Evolutionary conservation across 2,797 vertebrate genomes (phyloP).

Genomic region (Mycteria americana): DNA sequence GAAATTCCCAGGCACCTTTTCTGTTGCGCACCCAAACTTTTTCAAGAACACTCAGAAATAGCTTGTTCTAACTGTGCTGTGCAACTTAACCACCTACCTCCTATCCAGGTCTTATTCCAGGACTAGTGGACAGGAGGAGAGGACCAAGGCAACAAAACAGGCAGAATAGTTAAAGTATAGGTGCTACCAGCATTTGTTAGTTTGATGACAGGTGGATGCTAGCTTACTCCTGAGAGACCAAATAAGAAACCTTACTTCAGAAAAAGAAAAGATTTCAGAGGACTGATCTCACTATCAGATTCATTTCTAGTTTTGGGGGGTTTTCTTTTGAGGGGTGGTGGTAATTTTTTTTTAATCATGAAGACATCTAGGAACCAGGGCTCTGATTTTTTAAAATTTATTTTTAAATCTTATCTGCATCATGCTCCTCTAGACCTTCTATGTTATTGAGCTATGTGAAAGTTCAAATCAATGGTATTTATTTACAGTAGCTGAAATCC

Average conservation of each 20-base stretch:
- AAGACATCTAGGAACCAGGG: not conserved
- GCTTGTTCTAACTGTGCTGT: not conserved
- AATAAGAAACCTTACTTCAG: not conserved
- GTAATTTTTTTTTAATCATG: not conserved
- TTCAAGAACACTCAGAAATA: not conserved
- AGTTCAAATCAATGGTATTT: not conserved
- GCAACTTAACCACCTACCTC: not conserved
- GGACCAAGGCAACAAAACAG: not conserved
- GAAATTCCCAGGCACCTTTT: not conserved
- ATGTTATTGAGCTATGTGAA: not conserved
- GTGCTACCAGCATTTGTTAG: not conserved
- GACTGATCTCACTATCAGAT: not conserved
- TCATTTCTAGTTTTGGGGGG: not conserved
- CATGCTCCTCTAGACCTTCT: not conserved
- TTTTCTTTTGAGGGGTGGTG: not conserved
- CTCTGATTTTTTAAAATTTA: not conserved
- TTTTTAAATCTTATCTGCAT: not conserved
- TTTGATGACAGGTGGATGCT: not conserved
- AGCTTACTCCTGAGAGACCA: not conserved
- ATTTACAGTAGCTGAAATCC: not conserved
- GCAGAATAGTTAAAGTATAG: not conserved
- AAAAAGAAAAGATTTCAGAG: not conserved
- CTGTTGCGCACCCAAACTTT: not conserved
- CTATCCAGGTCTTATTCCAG: not conserved
- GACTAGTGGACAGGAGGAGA: not conserved